Conservation (phyloP, 2,797 vertebrate species). For the Knipowitschia caucasica region DNA sequence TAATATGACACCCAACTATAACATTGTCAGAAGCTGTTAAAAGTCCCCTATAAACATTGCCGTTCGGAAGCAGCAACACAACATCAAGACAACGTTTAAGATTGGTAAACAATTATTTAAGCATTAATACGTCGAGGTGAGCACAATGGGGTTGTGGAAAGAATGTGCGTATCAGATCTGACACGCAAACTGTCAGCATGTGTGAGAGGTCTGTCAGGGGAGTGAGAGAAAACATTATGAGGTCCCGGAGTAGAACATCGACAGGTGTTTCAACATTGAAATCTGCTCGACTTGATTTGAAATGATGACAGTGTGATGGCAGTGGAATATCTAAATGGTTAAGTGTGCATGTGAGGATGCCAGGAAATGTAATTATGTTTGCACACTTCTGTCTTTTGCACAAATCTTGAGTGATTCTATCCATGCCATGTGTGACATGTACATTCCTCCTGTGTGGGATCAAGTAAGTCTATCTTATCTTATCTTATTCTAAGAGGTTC, state of each 20-base stretch:
- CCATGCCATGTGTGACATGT: too few species aligned
- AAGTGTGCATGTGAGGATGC: not conserved
- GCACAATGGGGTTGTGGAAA: constrained; percentile 31
- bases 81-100: too few species aligned
- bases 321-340: constrained; percentile 4
- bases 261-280: constrained; percentile 7
- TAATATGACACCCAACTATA: too few species aligned
- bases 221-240: not conserved
- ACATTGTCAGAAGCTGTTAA: too few species aligned
- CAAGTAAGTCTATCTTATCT: too few species aligned
- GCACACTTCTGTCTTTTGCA: too few species aligned
- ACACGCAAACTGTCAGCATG: constrained; percentile 45
- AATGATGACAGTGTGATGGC: constrained; percentile 1
- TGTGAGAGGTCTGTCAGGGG: not conserved
- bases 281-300: constrained; percentile 11
- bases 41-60: too few species aligned
- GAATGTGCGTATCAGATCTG: constrained; percentile 51
- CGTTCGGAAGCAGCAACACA: too few species aligned
- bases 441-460: too few species aligned
- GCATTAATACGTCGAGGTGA: constrained; percentile 5
- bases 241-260: constrained; percentile 4
- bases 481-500: too few species aligned
- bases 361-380: not conserved
- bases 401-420: too few species aligned
- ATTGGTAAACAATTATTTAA: not conserved